A percentile compares a stretch with the other conserved stretches of the same genome.
Conservation (phyloP, 2,797 vertebrate species). For the Morelia viridis region DNA sequence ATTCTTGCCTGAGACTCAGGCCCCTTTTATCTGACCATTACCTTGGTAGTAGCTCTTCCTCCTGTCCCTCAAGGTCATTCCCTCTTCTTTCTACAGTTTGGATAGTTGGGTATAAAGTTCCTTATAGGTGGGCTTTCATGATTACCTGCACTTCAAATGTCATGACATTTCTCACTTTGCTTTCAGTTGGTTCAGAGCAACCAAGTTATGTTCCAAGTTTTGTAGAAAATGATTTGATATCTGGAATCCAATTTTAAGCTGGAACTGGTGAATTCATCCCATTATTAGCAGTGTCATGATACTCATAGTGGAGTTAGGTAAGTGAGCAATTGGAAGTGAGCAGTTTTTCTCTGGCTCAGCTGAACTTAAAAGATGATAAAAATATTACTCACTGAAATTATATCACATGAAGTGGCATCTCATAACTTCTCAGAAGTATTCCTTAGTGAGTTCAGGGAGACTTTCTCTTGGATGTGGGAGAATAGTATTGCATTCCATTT, state of each 20-base stretch:
- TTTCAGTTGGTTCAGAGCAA: neutral
- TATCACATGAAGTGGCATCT: no score
- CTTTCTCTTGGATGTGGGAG: neutral
- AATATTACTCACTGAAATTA: neutral
- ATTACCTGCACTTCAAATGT: neutral
- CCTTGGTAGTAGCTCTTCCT: neutral
- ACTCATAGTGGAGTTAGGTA: neutral
- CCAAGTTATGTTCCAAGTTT: neutral
- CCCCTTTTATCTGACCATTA: neutral
- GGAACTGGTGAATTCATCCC: neutral
- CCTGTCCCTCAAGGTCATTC: neutral
- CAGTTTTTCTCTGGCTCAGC: neutral
- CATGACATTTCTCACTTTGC: neutral
- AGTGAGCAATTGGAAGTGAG: neutral
- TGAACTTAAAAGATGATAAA: neutral
- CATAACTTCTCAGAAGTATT: neutral
- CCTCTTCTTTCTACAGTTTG: neutral
- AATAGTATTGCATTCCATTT: neutral
- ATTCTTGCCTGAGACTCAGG: neutral
- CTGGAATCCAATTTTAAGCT: neutral
- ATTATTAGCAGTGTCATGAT: neutral
- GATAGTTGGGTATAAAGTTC: neutral
- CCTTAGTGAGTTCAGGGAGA: neutral
- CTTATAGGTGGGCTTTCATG: neutral
- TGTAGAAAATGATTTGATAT: neutral